Base-by-base conservation (phyloP, 2,888 invertebrate genomes). In the Drosophila peninsularis region DNA sequence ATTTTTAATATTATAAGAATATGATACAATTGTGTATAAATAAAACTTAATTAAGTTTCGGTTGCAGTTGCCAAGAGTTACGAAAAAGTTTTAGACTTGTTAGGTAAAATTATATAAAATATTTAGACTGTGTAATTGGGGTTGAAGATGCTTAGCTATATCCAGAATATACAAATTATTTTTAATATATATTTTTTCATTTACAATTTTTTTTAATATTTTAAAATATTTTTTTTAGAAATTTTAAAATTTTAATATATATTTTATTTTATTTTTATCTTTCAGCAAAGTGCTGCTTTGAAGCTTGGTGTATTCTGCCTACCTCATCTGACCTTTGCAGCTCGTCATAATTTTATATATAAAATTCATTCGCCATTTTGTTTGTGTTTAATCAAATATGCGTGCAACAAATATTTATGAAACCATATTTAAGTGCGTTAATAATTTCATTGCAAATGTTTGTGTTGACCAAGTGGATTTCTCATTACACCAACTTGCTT, bases 361-460 rank as follows among this genome's bases (percentile, higher is more conserved):
- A n/a, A 39, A 47, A 49, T 53, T 53, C 47, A 47, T 11, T 19
- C 13, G 32, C 32, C 5, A 52, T 72, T 61, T 53, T 44, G 61
- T 67, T 47, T 53, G 47, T 7, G 27, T 53, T 37, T 19, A 30
- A 54, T 19, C 30, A 41, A 34, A 50, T 39, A 50, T 19, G 7
- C 17, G 21, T 13, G 4, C 14, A 42, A 57, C 10, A 67, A 62
- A 62, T 11, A 71, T 72, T 56, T 57, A 62, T 42, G n/a, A 17
- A 24, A n/a, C 13, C 44, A 19, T 49, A 62, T 21, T 44, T 11
- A 30, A 24, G 27, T 37, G n/a, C 42, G 24, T 32, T 34, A 50
- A 56, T 50, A 49, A 44, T 61, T 56, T 47, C 7, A 47, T 42
- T 56, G 21, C 19, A 37, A 39, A 32, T 53, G 44, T 32, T 42